Evolutionary conservation across 2,888 invertebrate genomes (phyloP).

Genomic region (Melinaea menophilus): DNA sequence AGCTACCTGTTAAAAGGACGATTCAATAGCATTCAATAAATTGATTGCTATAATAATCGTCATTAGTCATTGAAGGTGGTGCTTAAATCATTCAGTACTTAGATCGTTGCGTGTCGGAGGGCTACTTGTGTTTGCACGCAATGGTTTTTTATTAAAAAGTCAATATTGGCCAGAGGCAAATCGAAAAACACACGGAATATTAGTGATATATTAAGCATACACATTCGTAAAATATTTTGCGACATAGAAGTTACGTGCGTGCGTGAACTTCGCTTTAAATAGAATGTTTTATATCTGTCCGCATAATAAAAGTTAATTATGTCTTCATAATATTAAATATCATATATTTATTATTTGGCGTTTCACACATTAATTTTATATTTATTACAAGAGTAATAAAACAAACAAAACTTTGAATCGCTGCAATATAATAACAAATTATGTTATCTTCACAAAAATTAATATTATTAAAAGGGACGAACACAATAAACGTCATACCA

Average conservation of each 20-base stretch:
- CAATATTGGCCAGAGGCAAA: conserved; percentile 34
- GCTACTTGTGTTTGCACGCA: conserved; percentile 70
- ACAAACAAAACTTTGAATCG: too few relatives aligned
- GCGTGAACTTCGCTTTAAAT: too few relatives aligned
- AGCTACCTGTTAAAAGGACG: conserved; percentile 60
- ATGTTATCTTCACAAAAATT: too few relatives aligned
- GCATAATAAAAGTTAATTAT: too few relatives aligned
- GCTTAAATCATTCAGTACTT: conserved; percentile 61
- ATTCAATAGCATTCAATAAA: conserved; percentile 71
- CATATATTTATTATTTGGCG: conserved; percentile 18
- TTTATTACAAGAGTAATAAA: too few relatives aligned
- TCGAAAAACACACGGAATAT: conserved; percentile 32
- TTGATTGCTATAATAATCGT: conserved; percentile 71
- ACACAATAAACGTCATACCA: background rate
- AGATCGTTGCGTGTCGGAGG: conserved; percentile 54
- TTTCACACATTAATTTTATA: conserved; percentile 6
- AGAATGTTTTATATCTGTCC: too few relatives aligned
- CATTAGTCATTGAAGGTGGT: conserved; percentile 67
- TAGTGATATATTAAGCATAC: conserved; percentile 12
- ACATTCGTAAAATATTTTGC: conserved; percentile 33
- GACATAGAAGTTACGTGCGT: too few relatives aligned
- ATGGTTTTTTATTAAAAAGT: conserved; percentile 40
- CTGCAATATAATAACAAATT: too few relatives aligned
- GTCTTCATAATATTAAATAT: too few relatives aligned
- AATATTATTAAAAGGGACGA: too few relatives aligned